These are phyloP conservation scores for Sebastes itinus DNA, from an alignment of 2,797 vertebrate species.

Conservation along the genomic window DNA sequence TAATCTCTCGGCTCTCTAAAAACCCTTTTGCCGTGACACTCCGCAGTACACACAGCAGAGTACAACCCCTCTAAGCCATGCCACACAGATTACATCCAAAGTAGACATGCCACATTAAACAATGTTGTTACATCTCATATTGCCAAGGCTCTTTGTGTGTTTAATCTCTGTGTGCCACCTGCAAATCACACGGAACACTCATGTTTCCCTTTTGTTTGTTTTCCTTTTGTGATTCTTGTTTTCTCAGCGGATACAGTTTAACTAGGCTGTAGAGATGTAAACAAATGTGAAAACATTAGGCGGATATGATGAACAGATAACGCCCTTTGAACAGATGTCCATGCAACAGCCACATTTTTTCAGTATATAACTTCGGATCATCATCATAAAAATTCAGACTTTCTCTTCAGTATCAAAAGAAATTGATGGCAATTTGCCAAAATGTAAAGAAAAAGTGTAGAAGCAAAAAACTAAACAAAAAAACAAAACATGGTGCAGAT, in stretches of 20 bases:
- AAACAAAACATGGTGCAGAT: too few relatives aligned
- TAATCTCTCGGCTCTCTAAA: constrained; percentile 3
- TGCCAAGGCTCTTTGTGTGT: not conserved
- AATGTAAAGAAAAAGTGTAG: too few relatives aligned
- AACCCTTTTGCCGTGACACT: not conserved
- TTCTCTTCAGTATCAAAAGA: too few relatives aligned
- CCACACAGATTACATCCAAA: constrained; percentile 5
- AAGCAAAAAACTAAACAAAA: too few relatives aligned
- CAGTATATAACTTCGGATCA: too few relatives aligned
- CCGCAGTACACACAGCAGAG: not conserved
- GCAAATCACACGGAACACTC: not conserved
- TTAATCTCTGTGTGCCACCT: constrained; percentile 9
- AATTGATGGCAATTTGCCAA: too few relatives aligned
- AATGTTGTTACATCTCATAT: not conserved
- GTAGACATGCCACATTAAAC: constrained; percentile 14
- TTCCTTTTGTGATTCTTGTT: not conserved
- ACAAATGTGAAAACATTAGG: not conserved
- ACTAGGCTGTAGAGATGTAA: not conserved
- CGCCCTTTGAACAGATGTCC: not conserved
- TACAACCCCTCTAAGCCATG: not conserved
- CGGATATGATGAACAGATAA: not conserved
- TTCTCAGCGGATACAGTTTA: not conserved
- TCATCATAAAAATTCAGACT: too few relatives aligned
- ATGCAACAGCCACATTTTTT: not conserved
- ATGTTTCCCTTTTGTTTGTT: not conserved